Base-by-base conservation (phyloP, 1,140 invertebrate genomes). In the Aphaenogaster ashmeadi region DNA sequence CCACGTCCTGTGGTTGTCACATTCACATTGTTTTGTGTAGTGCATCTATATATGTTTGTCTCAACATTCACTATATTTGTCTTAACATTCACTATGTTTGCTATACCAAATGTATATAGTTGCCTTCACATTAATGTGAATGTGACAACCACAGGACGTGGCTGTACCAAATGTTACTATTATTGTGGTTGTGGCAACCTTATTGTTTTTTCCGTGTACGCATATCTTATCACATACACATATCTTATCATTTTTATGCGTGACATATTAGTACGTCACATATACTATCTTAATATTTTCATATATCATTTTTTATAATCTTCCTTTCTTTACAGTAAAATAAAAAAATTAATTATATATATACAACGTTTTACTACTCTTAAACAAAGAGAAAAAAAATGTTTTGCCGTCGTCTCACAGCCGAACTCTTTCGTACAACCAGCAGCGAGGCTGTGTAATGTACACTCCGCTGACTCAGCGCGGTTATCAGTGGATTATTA, bases 401-500 rank as follows among this genome's bases (percentile, higher is more conserved):
- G 7, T 62, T 33, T 41, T 44, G 21, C 3, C n/a, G 18, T 77
- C 6, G 38, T 62, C 6, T 47, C 41, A 33, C 54, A 77, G n/a
- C 6, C 60, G 13, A 52, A 18, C 47, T 80, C 62, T 67, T 67
- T 7, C 33, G n/a, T 67, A 52, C n/a, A 67, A 67, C 8, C 60
- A 78, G 9, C 18, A n/a, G 33, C 77, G 44, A 52, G n/a, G n/a
- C 62, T 80, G 62, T n/a, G 47, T 13, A 64, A 71, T 38, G 50
- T 18, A 52, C 47, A 56, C 52, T 47, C 18, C 38, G 84, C 62
- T 86, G 84, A 86, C 75, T 86, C 62, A 86, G 62, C 75, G 62
- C 27, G 74, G 50, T 86, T 80, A 86, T 86, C 84, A 69, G 44
- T 80, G 38, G 27, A 69, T 86, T 86, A 86, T 86, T 86, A 86